These are phyloP conservation scores for Montipora sp. DNA, from an alignment of 64 coral and sea anemone species.

Conservation along the genomic window DNA sequence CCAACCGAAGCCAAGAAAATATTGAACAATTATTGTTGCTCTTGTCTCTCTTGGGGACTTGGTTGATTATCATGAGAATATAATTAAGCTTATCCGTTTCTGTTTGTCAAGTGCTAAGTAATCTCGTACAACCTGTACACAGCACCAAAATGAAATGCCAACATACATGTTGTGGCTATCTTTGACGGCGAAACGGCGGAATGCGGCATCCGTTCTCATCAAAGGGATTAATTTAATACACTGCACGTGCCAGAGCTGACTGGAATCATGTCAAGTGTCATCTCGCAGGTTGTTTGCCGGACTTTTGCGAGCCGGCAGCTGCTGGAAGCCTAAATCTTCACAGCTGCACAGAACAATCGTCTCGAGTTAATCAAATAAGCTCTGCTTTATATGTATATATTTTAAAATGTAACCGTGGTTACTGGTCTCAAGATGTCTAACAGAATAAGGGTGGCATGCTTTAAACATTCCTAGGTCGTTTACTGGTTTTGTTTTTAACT, in stretches of 20 bases:
- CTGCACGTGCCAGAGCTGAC: neutral
- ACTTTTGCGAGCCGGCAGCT: neutral
- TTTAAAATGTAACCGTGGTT: too few species aligned
- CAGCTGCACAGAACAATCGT: slow-evolving; percentile 1
- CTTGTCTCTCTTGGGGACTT: too few species aligned
- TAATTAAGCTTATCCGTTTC: neutral
- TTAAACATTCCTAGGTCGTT: too few species aligned
- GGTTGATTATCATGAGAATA: neutral
- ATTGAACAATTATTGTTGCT: too few species aligned
- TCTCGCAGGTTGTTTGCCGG: neutral
- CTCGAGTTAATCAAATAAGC: neutral
- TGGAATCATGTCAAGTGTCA: neutral
- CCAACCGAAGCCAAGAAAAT: too few species aligned
- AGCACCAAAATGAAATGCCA: neutral
- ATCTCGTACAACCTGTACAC: neutral
- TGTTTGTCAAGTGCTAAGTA: neutral
- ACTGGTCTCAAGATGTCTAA: too few species aligned
- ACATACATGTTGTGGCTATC: neutral
- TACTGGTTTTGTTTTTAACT: too few species aligned
- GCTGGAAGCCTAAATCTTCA: neutral
- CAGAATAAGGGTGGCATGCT: too few species aligned
- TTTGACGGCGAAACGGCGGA: neutral
- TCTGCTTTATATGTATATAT: neutral
- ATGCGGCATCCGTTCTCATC: neutral
- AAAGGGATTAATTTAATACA: neutral